Evolutionary conservation across 2,888 invertebrate genomes (phyloP), one percentile per base, ranked within the genome.

Genomic region (Automeris io): DNA sequence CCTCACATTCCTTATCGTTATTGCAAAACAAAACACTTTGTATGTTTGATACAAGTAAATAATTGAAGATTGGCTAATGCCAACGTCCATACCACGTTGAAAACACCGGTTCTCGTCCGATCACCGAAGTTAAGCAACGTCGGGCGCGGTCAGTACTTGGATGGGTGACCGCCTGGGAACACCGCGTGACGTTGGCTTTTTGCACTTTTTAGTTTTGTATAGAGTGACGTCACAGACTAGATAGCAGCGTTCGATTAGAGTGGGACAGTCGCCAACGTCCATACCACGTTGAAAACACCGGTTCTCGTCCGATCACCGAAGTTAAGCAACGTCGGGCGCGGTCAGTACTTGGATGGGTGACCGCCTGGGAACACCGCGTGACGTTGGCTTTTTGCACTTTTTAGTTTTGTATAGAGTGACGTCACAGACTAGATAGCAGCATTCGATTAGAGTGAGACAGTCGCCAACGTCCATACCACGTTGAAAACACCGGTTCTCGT

Each of bases 51-150:
- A n/a, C n/a, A n/a, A n/a, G n/a, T n/a, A n/a, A n/a, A n/a, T n/a
- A n/a, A n/a, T n/a, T n/a, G n/a, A n/a, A n/a, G n/a, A n/a, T n/a
- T n/a, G n/a, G n/a, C n/a, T n/a, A n/a, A n/a, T n/a, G n/a, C n/a
- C 64, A 64, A 64, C 65, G 74, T 74, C 72, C 76, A 77, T 74
- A 79, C 76, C 64, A 78, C 65, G 74, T 74, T 79, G 76, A 78
- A 75, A 53, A 73, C 78, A 76, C 79, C 76, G 78, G 75, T 76
- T 79, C 78, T 80, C 79, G 77, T 81, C 79, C 79, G 80, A 81
- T 80, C 80, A 81, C 80, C 78, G 80, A 79, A 79, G 78, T 79
- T 76, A 81, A 79, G 76, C 78, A 79, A 75, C 77, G 69, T 79
- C 73, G 78, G 80, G 79, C 79, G 78, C 61, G 71, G 72, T 80